phyloP scores from a whole-genome alignment of 2,113 vertebrate species.

The Ancistrus triradiatus region DNA sequence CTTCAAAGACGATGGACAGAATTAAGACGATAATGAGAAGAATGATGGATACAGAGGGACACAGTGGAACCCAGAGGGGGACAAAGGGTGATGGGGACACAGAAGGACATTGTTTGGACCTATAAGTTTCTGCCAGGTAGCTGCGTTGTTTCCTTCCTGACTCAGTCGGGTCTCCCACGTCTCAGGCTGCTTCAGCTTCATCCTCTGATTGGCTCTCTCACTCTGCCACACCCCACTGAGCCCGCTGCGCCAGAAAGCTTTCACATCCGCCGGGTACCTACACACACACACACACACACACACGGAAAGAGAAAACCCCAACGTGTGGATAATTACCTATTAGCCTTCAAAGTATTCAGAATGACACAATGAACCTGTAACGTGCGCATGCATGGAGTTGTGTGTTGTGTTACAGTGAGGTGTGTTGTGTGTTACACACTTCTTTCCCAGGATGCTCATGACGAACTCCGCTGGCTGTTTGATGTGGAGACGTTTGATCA shows the following conservation, averaged over 20 bases:
- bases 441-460: slow-evolving; percentile 79
- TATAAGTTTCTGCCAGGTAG: slow-evolving; percentile 80
- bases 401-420: neutral
- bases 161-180: slow-evolving; percentile 82
- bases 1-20: too few relatives aligned
- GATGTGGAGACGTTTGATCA: slow-evolving; percentile 79
- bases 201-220: slow-evolving; percentile 69
- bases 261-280: slow-evolving; percentile 76
- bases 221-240: slow-evolving; percentile 77
- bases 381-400: too few relatives aligned
- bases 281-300: slow-evolving; percentile 12
- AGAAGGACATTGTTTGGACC: slow-evolving; percentile 56
- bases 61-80: neutral
- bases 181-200: slow-evolving; percentile 73
- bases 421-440: slow-evolving; percentile 55
- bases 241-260: slow-evolving; percentile 70
- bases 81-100: neutral
- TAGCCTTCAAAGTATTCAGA: too few relatives aligned
- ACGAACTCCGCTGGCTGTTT: slow-evolving; percentile 75
- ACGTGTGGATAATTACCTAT: too few relatives aligned
- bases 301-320: neutral
- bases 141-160: slow-evolving; percentile 71
- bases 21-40: too few relatives aligned
- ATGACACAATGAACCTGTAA: too few relatives aligned
- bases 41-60: neutral